Evolutionary conservation across 2,888 invertebrate genomes (phyloP).

Genomic region (Hanleya hanleyi): DNA sequence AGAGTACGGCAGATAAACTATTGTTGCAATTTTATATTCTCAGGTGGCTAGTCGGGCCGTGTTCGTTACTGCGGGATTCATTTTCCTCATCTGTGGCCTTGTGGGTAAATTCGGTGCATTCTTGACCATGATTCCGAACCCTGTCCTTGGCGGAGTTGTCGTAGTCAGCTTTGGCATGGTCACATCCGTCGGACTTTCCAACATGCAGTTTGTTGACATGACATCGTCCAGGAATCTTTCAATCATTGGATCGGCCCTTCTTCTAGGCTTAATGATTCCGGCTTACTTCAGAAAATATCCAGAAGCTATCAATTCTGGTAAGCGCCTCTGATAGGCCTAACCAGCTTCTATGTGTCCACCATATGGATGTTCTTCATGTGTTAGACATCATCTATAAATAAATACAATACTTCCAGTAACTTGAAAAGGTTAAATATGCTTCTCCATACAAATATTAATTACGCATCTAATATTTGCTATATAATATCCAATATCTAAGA

Average conservation of each 20-base stretch:
- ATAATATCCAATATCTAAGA: no score
- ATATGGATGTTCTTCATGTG: no score
- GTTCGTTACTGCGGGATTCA: constrained; percentile 72
- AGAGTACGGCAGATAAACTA: no score
- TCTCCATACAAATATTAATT: no score
- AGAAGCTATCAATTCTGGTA: constrained; percentile 59
- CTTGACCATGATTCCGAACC: constrained; percentile 75
- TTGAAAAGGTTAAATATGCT: no score
- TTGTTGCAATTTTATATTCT: no score
- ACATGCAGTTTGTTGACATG: constrained; percentile 78
- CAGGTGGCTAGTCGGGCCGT: constrained; percentile 74
- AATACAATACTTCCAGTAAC: no score
- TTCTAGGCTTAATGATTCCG: constrained; percentile 82
- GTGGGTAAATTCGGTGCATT: constrained; percentile 75
- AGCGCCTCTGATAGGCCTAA: background rate
- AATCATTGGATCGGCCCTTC: constrained; percentile 89
- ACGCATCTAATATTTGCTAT: no score
- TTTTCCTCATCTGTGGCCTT: constrained; percentile 73
- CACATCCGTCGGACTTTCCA: constrained; percentile 64
- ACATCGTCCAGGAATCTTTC: constrained; percentile 88
- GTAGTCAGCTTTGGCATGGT: constrained; percentile 71
- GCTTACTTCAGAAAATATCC: constrained; percentile 50
- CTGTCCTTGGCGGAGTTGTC: constrained; percentile 73
- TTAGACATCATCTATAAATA: no score
- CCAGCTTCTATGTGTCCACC: no score